Evolutionary conservation across 2,113 vertebrate species (phyloP).

Genomic region (Cathartes aura): DNA sequence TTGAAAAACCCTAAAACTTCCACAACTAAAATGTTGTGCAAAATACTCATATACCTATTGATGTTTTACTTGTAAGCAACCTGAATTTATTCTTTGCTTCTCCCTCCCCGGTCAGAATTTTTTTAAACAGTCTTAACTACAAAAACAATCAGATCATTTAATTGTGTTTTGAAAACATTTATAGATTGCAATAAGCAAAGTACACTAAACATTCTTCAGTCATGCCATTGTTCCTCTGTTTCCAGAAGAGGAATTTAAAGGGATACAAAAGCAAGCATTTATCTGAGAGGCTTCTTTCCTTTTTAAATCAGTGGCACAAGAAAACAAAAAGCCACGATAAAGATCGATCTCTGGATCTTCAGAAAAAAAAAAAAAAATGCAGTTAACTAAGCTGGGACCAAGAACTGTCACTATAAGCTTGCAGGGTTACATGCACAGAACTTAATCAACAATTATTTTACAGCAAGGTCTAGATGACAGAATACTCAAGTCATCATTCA

Average conservation of each 20-base stretch:
- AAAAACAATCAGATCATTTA: neutral
- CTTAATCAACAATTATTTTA: neutral
- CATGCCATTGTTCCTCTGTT: neutral
- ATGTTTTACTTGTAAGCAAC: neutral
- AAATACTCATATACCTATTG: neutral
- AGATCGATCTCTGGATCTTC: neutral
- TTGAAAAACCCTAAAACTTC: neutral
- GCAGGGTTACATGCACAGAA: neutral
- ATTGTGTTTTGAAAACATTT: neutral
- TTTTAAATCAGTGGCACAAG: neutral
- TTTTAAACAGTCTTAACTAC: neutral
- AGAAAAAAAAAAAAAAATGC: neutral
- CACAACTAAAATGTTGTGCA: neutral
- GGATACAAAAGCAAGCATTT: neutral
- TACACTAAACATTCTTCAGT: neutral
- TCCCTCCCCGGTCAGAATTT: neutral
- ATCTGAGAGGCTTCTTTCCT: neutral
- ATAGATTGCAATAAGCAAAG: neutral
- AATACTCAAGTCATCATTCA: neutral
- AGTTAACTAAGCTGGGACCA: neutral
- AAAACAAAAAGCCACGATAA: neutral
- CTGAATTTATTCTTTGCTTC: neutral
- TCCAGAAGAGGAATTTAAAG: neutral
- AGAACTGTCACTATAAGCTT: neutral
- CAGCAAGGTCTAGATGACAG: neutral